Base-by-base conservation (phyloP, 2,797 vertebrate species). In the Anableps anableps region DNA sequence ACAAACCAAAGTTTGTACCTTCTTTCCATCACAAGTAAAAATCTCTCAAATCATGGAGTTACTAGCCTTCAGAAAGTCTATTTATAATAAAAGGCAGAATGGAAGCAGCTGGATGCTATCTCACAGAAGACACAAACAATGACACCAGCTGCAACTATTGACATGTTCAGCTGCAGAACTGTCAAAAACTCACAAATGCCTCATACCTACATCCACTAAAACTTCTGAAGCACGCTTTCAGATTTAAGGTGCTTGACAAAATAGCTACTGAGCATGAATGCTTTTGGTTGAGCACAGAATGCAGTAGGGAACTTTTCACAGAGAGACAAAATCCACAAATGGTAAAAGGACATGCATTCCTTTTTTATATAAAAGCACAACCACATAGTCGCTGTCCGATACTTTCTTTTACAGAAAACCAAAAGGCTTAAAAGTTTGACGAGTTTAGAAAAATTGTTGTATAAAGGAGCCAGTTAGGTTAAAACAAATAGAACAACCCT, bases 401-500 rank as follows among this genome's bases (percentile, higher is more conserved):
- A 74, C 87, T 82, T 86, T 78, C 72, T 90, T 80, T 75, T 90
- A 89, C 82, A 86, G 73, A 83, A 86, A 87, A 83, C 87, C 83
- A 76, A 86, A 86, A 91, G 73, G 83, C 83, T 89, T 78, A 84
- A 77, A 91, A 89, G 89, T 91, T 70, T 87, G 82, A 91, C 66
- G 43, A 75, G 76, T 85, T 88, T 82, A 89, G 90, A 93, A 91
- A 86, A 79, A 80, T 50, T 34, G 76, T 75, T 70, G 86, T 78
- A 75, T 88, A 92, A 91, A 92, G 82, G 79, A 86, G 79, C 81
- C 86, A 89, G 87, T 88, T 79, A 86, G 84, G 87, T 80, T 58
- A 79, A 88, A 88, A 91, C 88, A 88, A 90, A 84, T 80, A 74
- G 89, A 93, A 89, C 87, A 90, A 93, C 77, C 36, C 4, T 89